Conservation (phyloP, 2,888 invertebrate species). For the Andrena chrysosceles region DNA sequence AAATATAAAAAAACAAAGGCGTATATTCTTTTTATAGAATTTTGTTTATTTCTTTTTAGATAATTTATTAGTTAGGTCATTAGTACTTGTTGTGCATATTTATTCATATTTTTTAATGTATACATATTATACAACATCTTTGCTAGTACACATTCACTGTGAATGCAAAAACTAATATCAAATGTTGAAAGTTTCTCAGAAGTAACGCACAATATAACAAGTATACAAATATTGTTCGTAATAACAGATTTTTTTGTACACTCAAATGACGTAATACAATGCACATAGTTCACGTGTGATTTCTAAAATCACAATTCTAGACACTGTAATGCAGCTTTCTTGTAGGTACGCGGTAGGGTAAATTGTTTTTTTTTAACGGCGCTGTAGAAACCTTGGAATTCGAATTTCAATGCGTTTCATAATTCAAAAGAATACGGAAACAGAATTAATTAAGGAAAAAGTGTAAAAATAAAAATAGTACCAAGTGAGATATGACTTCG, state of each 20-base stretch:
- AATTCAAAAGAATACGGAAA: neutral
- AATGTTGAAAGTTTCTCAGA: conserved; percentile 29
- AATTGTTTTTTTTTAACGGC: conserved; percentile 38
- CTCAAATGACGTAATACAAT: conserved; percentile 46
- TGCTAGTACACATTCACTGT: conserved; percentile 43
- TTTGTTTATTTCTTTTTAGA: conserved; percentile 59
- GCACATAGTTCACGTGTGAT: conserved; percentile 21
- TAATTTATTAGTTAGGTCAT: conserved; percentile 45
- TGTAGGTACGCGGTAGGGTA: conserved; percentile 65
- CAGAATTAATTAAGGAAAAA: neutral
- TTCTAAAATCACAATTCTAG: conserved; percentile 50
- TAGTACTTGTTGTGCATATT: conserved; percentile 61
- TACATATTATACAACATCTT: conserved; percentile 58
- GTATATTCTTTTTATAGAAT: conserved; percentile 52
- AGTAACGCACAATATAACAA: conserved; percentile 35
- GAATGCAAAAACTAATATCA: conserved; percentile 41
- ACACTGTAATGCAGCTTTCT: conserved; percentile 67
- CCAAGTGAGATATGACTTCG: neutral
- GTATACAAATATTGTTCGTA: conserved; percentile 50
- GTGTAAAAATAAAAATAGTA: conserved; percentile 8
- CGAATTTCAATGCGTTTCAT: neutral
- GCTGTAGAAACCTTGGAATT: conserved; percentile 5
- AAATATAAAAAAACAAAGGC: conserved; percentile 65
- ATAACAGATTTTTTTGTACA: conserved; percentile 60
- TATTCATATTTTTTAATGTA: conserved; percentile 56